Percentiles rank a stretch among this genome's conserved stretches.
phyloP scores from a whole-genome alignment of 2,888 invertebrate species.

The Ptilodon capucinus region DNA sequence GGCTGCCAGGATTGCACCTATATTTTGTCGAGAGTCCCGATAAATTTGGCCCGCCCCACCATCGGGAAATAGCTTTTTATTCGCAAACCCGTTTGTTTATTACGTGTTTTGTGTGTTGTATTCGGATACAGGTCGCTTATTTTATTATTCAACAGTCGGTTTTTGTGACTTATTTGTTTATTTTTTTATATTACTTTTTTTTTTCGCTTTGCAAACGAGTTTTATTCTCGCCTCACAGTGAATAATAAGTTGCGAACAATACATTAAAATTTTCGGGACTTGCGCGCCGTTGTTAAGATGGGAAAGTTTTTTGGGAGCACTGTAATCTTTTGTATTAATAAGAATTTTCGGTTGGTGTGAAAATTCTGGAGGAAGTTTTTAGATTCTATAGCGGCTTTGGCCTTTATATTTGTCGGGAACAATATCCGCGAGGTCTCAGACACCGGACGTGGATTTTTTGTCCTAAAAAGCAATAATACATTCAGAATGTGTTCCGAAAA shows the following conservation, averaged over 20 bases:
- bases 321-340: constrained; percentile 29
- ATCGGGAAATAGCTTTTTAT: constrained; percentile 69
- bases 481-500: constrained; percentile 10
- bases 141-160: constrained; percentile 47
- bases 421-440: background rate
- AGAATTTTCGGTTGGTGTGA: constrained; percentile 14
- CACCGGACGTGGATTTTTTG: constrained; percentile 9
- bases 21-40: constrained; percentile 64
- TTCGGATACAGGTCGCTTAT: constrained; percentile 41
- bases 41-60: constrained; percentile 60
- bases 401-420: background rate
- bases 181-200: constrained; percentile 36
- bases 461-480: constrained; percentile 9
- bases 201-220: constrained; percentile 29
- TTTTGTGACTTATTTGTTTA: constrained; percentile 41
- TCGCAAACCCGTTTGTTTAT: constrained; percentile 60
- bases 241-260: constrained; percentile 27
- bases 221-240: constrained; percentile 27
- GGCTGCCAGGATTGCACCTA: constrained; percentile 57
- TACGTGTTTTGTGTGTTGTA: constrained; percentile 47
- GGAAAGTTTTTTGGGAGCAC: constrained; percentile 22
- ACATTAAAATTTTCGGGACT: constrained; percentile 29
- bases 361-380: constrained; percentile 6
- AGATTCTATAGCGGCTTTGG: background rate
- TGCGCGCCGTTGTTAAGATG: constrained; percentile 18